Evolutionary conservation across 2,113 vertebrate genomes (phyloP).

Genomic region (Oriolus oriolus): DNA sequence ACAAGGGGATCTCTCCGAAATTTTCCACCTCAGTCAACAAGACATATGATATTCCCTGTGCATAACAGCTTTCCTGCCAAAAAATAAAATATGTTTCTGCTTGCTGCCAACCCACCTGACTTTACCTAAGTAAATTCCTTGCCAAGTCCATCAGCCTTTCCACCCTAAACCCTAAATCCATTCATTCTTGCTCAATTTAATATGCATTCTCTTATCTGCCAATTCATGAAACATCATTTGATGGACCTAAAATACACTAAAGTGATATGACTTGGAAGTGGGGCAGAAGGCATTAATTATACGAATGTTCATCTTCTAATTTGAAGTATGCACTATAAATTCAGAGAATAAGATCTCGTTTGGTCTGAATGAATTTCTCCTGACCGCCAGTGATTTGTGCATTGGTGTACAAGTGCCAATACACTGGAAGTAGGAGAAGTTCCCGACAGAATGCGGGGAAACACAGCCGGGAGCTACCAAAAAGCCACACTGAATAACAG

Average conservation of each 20-base stretch:
- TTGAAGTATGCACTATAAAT: neutral
- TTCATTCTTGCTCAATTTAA: neutral
- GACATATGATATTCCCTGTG: slow-evolving; percentile 44
- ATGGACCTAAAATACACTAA: neutral
- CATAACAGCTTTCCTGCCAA: slow-evolving; percentile 25
- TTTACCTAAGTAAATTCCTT: slow-evolving; percentile 9
- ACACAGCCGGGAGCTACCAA: neutral
- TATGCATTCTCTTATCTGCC: neutral
- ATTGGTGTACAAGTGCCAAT: neutral
- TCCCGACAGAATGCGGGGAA: neutral
- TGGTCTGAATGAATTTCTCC: neutral
- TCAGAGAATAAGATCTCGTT: neutral
- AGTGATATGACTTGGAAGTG: neutral
- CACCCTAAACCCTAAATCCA: neutral
- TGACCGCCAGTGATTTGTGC: neutral
- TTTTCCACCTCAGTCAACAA: slow-evolving; percentile 49
- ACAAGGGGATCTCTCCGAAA: slow-evolving; percentile 21
- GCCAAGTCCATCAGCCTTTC: slow-evolving; percentile 22
- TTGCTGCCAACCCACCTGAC: slow-evolving; percentile 27
- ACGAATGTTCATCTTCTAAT: neutral
- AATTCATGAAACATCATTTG: neutral
- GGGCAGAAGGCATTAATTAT: neutral
- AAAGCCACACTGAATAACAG: neutral
- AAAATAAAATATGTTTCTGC: slow-evolving; percentile 43
- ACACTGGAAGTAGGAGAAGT: neutral